Conservation (phyloP, 2,113 vertebrate genomes). For the Ciconia stormi region DNA sequence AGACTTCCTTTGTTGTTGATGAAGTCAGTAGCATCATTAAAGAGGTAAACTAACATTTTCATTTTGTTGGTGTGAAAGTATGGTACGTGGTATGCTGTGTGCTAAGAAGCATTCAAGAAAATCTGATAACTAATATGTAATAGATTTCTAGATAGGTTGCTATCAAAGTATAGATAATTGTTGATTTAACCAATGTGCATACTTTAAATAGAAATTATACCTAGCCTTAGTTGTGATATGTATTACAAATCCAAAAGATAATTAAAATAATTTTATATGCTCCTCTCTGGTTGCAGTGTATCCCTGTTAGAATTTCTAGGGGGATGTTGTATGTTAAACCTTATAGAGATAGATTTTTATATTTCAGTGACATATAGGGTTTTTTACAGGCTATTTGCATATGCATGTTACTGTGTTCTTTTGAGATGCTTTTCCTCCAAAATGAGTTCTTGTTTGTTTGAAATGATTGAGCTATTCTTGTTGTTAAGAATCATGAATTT, state of each 20-base stretch:
- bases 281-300: neutral
- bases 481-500: slow-evolving; percentile 23
- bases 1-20: slow-evolving; percentile 88
- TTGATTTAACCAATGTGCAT: neutral
- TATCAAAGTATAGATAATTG: neutral
- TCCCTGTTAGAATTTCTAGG: neutral
- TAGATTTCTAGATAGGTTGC: neutral
- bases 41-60: slow-evolving; percentile 78
- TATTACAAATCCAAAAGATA: neutral
- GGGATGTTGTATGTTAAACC: neutral
- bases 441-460: neutral
- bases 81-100: neutral
- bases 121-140: neutral
- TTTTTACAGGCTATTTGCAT: neutral
- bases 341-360: neutral
- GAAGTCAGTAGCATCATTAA: slow-evolving; percentile 92
- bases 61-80: neutral
- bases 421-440: neutral
- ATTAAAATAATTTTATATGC: neutral
- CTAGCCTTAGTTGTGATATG: neutral
- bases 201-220: neutral
- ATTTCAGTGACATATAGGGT: neutral
- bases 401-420: neutral
- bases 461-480: neutral
- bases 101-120: neutral